Percentiles rank a stretch among this genome's conserved stretches.
Conservation (phyloP, 2,888 invertebrate genomes). For the Agriopis aurantiaria region DNA sequence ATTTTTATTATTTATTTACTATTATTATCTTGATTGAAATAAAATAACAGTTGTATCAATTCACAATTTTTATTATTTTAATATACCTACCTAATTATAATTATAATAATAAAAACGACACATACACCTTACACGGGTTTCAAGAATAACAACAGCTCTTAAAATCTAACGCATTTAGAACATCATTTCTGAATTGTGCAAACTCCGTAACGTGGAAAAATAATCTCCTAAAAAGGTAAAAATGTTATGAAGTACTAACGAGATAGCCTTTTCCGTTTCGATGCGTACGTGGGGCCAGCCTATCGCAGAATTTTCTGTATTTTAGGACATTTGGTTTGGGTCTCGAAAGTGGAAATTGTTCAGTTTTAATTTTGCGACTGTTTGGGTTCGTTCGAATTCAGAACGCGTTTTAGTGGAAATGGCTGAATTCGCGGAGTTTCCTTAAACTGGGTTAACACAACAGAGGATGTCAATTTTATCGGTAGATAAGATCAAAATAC, state of each 20-base stretch:
- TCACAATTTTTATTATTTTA: no score
- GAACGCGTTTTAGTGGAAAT: conserved; percentile 8
- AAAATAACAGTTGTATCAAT: no score
- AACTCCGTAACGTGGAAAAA: conserved; percentile 40
- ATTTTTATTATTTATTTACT: no score
- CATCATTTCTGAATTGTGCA: neutral
- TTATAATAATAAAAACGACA: no score
- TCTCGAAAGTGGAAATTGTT: conserved; percentile 17
- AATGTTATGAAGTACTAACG: conserved; percentile 45
- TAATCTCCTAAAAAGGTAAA: conserved; percentile 51
- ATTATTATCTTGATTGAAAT: no score
- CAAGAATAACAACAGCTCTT: no score
- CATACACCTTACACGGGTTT: no score
- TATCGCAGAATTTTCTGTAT: conserved; percentile 42
- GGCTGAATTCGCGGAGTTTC: conserved; percentile 14
- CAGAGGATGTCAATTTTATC: neutral
- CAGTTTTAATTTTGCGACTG: conserved; percentile 27
- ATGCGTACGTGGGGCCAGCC: conserved; percentile 47
- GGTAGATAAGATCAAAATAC: neutral
- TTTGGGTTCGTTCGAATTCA: conserved; percentile 16
- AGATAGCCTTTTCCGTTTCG: conserved; percentile 52
- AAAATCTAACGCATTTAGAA: no score
- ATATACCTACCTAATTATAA: no score
- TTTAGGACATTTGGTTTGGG: conserved; percentile 14
- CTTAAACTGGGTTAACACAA: neutral